phyloP scores from a whole-genome alignment of 2,888 invertebrate genomes.

The Melangyna quadrimaculata region DNA sequence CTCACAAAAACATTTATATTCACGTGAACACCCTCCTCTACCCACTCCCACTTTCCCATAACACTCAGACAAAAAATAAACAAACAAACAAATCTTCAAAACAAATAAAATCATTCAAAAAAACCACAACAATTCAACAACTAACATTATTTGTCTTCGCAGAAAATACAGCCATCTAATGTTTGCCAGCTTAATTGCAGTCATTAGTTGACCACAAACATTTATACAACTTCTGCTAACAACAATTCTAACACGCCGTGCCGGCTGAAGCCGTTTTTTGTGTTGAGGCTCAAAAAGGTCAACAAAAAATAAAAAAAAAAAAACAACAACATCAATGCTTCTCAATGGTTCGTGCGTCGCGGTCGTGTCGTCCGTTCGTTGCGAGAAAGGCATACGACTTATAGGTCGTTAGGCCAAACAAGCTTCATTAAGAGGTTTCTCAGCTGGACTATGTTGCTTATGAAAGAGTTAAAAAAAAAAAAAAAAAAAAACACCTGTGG shows the following conservation, averaged over 20 bases:
- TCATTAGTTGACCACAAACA: slow-evolving; percentile 49
- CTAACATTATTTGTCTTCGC: background rate
- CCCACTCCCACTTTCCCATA: too few species aligned
- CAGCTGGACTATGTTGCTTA: background rate
- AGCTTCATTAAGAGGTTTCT: slow-evolving; percentile 8
- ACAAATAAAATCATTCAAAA: background rate
- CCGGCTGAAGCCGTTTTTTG: background rate
- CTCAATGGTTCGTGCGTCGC: background rate
- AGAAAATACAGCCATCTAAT: slow-evolving; percentile 33
- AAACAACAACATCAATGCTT: slow-evolving; percentile 18
- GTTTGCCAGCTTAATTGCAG: slow-evolving; percentile 58
- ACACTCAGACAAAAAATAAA: too few species aligned
- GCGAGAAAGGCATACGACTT: background rate
- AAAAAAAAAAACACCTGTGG: slow-evolving; percentile 19
- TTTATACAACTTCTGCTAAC: slow-evolving; percentile 30
- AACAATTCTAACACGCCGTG: slow-evolving; percentile 1
- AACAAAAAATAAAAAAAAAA: slow-evolving; percentile 27
- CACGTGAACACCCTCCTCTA: too few species aligned
- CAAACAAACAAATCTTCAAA: background rate
- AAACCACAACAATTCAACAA: background rate
- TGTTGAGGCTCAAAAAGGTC: slow-evolving; percentile 29
- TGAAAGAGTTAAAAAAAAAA: background rate
- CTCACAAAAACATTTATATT: too few species aligned
- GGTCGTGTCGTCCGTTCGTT: background rate
- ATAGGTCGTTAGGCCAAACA: slow-evolving; percentile 25